Conservation (phyloP, 2,113 vertebrate species). For the Pteropus alecto region DNA sequence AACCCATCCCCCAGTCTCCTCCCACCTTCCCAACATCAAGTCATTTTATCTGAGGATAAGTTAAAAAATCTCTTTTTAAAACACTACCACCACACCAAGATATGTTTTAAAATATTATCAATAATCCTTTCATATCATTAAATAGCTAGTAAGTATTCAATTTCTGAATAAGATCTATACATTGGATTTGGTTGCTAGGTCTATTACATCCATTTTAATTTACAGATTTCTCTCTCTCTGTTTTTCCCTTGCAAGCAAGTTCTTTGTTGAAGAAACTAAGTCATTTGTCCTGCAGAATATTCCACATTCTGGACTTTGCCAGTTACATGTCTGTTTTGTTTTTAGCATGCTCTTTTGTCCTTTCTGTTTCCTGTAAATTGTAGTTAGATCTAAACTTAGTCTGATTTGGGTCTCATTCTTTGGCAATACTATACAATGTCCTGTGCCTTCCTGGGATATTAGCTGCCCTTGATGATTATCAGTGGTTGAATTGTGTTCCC, state of each 20-base stretch:
- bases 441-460: not conserved
- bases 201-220: not conserved
- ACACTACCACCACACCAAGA: not conserved
- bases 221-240: not conserved
- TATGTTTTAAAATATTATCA: not conserved
- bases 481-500: not conserved
- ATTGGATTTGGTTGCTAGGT: not conserved
- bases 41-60: not conserved
- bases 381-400: not conserved
- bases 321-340: not conserved
- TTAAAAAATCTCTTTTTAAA: not conserved
- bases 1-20: not conserved
- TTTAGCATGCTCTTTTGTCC: not conserved
- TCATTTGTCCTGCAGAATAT: not conserved
- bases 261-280: not conserved
- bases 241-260: not conserved
- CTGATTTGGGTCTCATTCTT: slow-evolving; percentile 11
- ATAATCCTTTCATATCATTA: not conserved
- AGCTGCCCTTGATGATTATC: not conserved
- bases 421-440: not conserved
- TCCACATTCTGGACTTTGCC: not conserved
- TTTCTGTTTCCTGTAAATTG: not conserved
- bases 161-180: not conserved
- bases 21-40: not conserved
- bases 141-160: not conserved